These are phyloP conservation scores for Montipora cactus DNA, from an alignment of 64 coral and sea anemone genomes.

Conservation along the genomic window DNA sequence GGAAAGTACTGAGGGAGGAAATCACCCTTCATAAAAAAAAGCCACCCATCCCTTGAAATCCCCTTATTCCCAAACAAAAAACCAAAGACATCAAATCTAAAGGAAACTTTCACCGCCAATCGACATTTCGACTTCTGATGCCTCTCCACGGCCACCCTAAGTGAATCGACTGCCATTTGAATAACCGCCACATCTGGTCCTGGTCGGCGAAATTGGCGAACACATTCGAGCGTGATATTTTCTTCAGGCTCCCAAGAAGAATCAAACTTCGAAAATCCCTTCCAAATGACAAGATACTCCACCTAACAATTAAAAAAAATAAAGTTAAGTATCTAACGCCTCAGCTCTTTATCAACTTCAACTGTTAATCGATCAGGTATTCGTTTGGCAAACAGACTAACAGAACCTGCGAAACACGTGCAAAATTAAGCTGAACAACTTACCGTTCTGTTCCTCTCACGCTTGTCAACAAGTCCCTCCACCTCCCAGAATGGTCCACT, in stretches of 20 bases:
- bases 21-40: conserved; percentile 10
- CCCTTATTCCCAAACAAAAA: conserved; percentile 39
- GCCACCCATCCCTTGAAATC: not conserved
- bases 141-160: conserved; percentile 28
- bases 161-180: not conserved
- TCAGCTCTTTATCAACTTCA: not conserved
- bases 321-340: not conserved
- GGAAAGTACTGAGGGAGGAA: conserved; percentile 15
- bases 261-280: not conserved
- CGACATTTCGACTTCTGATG: conserved; percentile 18
- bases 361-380: too few species aligned
- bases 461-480: not conserved
- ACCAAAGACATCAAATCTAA: conserved; percentile 40
- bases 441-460: not conserved
- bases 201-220: not conserved
- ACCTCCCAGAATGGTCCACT: conserved; percentile 4
- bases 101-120: conserved; percentile 14
- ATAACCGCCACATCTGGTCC: not conserved
- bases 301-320: not conserved
- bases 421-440: conserved; percentile 4
- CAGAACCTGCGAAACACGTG: conserved; percentile 1
- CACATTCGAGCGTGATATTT: not conserved
- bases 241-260: conserved; percentile 3
- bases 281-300: not conserved
- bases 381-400: not conserved